These are phyloP conservation scores for Sus cebifrons DNA, from an alignment of 2,797 vertebrate species.

Conservation along the genomic window DNA sequence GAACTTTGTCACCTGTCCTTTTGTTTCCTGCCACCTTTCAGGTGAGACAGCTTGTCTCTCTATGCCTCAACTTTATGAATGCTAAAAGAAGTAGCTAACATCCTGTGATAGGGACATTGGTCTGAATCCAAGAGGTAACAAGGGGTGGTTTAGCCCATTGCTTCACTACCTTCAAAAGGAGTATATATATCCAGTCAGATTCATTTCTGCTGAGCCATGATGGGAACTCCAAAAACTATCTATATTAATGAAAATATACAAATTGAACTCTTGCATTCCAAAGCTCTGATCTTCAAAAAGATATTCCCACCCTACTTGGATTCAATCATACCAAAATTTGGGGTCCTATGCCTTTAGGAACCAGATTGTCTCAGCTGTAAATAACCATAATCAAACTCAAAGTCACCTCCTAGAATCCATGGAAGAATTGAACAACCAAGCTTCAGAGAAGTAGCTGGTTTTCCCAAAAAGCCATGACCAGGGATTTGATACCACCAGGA, in stretches of 20 bases:
- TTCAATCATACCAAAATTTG: background rate
- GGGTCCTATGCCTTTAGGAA: background rate
- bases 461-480: background rate
- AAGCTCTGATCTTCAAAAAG: background rate
- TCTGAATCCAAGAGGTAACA: background rate
- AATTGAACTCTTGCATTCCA: background rate
- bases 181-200: no score
- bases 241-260: background rate
- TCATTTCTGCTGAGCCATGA: no score
- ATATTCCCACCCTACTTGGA: background rate
- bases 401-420: background rate
- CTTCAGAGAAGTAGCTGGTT: background rate
- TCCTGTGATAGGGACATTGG: background rate
- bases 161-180: background rate
- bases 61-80: background rate
- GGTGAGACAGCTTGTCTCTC: background rate
- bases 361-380: background rate
- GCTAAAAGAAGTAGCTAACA: background rate
- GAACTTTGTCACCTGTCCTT: background rate
- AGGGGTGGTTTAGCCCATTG: background rate
- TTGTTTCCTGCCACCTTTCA: background rate
- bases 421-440: background rate
- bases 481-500: background rate
- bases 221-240: background rate
- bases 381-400: background rate